Base-by-base conservation (phyloP, 1,140 invertebrate genomes). In the Zaprionus davidi region DNA sequence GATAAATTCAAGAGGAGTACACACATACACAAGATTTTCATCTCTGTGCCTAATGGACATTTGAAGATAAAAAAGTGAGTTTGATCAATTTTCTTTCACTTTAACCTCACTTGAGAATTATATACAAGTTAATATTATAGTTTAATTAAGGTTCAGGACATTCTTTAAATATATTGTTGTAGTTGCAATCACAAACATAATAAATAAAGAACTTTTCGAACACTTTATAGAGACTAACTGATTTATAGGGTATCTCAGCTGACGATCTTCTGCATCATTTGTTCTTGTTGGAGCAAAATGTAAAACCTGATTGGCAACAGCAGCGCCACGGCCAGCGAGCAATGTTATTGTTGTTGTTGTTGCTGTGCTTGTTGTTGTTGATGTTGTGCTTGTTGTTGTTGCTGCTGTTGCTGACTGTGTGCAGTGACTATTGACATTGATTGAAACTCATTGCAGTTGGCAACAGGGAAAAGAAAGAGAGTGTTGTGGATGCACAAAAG, bases 351-450 rank as follows among this genome's bases (percentile, higher is more conserved):
- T 64, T 17, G 44, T 22, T 38, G 65, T 20, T 56, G 55, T 64
- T 17, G 44, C 53, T 49, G 55, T 20, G 13, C 17, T 49, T 46
- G 24, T 55, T 56, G 15, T n/a, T 31, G 20, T 56, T 15, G n/a
- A n/a, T n/a, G 22, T 1, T 55, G 34, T 24, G 41, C 49, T 59
- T 22, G 46, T 60, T 44, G 66, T 64, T 58, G 59, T 63, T 63
- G 67, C 60, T 49, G 51, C 22, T 59, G 53, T 34, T 51, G 28
- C 49, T 69, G 64, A n/a, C 28, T 55, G 66, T 80, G 82, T 69
- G 75, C 78, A 81, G 63, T 78, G 69, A 74, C 74, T 81, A 68
- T 83, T 88, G 84, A 87, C 83, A 83, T 87, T 86, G 84, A 86
- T 80, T 84, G 63, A 75, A 76, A 71, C 77, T 64, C 63, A 78